A percentile compares a stretch with the other conserved stretches of the same genome.
These are phyloP conservation scores for Sipha flava DNA, from an alignment of 1,140 invertebrate species.

Conservation along the genomic window DNA sequence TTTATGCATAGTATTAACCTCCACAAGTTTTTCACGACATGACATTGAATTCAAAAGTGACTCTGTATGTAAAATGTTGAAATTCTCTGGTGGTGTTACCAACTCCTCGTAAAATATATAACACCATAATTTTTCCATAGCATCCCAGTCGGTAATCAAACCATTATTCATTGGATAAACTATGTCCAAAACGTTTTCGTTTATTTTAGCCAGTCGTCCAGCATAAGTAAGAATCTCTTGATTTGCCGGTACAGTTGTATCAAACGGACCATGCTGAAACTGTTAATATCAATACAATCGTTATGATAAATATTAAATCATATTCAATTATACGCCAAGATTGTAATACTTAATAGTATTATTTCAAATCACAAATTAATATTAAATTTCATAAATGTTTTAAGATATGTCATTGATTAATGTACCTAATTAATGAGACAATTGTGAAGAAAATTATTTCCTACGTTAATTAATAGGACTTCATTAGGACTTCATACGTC, in stretches of 20 bases:
- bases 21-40: slow-evolving; percentile 70
- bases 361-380: too few relatives aligned
- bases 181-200: slow-evolving; percentile 58
- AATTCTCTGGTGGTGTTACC: slow-evolving; percentile 85
- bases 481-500: too few relatives aligned
- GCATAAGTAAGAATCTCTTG: not conserved
- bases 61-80: slow-evolving; percentile 82
- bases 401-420: too few relatives aligned
- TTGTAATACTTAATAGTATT: too few relatives aligned
- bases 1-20: slow-evolving; percentile 51
- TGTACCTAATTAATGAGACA: too few relatives aligned
- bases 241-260: not conserved
- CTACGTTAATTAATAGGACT: too few relatives aligned
- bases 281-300: too few relatives aligned
- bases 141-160: slow-evolving; percentile 93
- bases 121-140: slow-evolving; percentile 97
- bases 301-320: too few relatives aligned
- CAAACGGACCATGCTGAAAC: not conserved
- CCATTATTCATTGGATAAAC: slow-evolving; percentile 91
- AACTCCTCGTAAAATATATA: slow-evolving; percentile 92
- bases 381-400: too few relatives aligned
- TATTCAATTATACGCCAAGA: too few relatives aligned
- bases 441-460: too few relatives aligned
- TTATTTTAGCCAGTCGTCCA: not conserved
- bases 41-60: slow-evolving; percentile 85